Conservation (phyloP, 2,888 invertebrate genomes). For the Drosophila demipolita region DNA sequence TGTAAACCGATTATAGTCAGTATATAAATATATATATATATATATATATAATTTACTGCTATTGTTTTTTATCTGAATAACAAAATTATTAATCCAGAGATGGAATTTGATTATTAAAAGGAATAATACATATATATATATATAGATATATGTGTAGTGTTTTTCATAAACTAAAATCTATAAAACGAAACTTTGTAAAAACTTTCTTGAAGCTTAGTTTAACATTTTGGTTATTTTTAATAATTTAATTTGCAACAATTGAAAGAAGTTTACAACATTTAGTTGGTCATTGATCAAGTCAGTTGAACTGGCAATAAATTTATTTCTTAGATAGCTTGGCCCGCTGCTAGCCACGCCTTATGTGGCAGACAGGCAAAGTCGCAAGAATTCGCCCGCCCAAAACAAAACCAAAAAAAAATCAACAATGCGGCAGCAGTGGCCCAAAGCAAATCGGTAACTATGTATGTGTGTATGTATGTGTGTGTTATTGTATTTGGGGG, state of each 20-base stretch:
- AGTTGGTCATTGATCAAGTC: constrained; percentile 33
- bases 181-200: neutral
- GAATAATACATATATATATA: neutral
- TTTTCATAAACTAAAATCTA: neutral
- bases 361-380: constrained; percentile 32
- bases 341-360: constrained; percentile 46
- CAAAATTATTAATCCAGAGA: no score
- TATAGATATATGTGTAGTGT: neutral
- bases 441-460: constrained; percentile 54
- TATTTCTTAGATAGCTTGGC: constrained; percentile 17
- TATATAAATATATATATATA: no score
- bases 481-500: constrained; percentile 53
- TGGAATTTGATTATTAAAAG: neutral
- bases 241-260: constrained; percentile 3
- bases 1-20: neutral
- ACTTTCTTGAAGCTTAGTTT: neutral
- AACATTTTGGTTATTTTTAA: neutral
- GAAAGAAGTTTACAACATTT: constrained; percentile 12
- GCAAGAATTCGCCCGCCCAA: constrained; percentile 28
- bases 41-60: neutral
- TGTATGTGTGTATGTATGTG: constrained; percentile 12
- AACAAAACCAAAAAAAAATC: constrained; percentile 29
- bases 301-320: constrained; percentile 39
- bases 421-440: constrained; percentile 51
- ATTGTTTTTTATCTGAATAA: neutral